Base-by-base conservation (phyloP, 1,140 invertebrate genomes). In the Panagrolaimus sp. region DNA sequence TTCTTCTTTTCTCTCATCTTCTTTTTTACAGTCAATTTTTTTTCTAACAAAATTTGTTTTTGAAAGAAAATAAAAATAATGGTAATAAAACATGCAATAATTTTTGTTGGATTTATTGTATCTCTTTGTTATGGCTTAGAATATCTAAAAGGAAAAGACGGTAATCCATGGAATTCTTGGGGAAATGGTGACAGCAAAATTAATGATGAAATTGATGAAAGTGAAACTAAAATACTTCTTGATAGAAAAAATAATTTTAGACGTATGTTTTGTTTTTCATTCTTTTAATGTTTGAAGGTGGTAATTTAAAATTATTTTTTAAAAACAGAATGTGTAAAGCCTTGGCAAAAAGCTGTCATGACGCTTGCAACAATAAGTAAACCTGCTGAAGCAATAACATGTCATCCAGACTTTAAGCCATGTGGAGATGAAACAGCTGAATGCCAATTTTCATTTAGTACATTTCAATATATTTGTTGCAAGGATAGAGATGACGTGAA, bases 401-500 rank as follows among this genome's bases (percentile, higher is more conserved):
- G 67, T 68, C 57, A 68, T 46, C 67, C 67, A 9, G 67, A 68
- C 57, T 23, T 31, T 27, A 62, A 44, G 23, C 51, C 53, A 20
- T 68, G 67, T 45, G 25, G 31, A 38, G n/a, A 23, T 13, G 67
- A 68, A 20, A 27, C 16, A 23, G 67, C 67, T 38, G 67, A 68
- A 42, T 68, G 67, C 46, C 67, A 68, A 43, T 68, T 68, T 44
- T 68, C 67, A 20, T 68, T 68, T 38, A 68, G 42, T 42, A 25
- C 23, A 13, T 68, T 68, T 57, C 31, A 68, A 63, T 68, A 68
- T 46, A 43, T 68, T 43, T 68, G 67, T 46, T 68, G 67, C 57
- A 20, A 63, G 27, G 67, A 68, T 42, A 38, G 57, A 63, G 23
- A 68, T 13, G 57, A 68, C 45, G 43, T 68, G 11, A 57, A 51